Evolutionary conservation across 2,797 vertebrate genomes (phyloP).

Genomic region (Malurus splendens): DNA sequence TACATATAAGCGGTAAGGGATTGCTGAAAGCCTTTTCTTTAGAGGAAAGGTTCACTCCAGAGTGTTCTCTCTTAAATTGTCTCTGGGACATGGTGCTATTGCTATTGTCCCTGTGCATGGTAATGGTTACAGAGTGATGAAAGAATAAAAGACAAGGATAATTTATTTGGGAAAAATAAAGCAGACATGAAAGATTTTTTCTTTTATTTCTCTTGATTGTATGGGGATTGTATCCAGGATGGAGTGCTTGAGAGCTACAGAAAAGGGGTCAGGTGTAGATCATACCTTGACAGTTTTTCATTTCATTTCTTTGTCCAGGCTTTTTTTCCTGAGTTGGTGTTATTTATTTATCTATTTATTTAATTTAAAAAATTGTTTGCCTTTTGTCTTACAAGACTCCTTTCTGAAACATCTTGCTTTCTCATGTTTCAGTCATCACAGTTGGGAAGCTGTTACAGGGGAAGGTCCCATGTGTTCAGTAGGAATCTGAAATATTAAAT

Average conservation of each 20-base stretch:
- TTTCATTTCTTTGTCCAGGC: neutral
- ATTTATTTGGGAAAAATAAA: slow-evolving; percentile 1
- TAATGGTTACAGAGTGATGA: neutral
- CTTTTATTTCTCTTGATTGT: neutral
- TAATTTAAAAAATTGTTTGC: neutral
- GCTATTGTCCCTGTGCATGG: neutral
- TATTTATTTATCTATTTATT: neutral
- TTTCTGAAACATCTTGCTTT: neutral
- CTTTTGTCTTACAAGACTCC: neutral
- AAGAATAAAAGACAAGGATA: neutral
- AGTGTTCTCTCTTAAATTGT: no score
- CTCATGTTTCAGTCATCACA: neutral
- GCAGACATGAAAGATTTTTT: neutral
- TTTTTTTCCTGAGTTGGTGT: neutral
- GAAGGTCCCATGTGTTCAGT: neutral
- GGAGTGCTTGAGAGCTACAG: neutral
- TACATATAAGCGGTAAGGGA: no score
- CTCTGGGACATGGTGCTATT: no score
- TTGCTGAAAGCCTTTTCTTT: no score
- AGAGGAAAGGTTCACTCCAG: no score
- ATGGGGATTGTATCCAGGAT: neutral
- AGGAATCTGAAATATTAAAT: neutral
- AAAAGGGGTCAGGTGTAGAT: neutral
- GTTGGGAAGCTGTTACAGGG: neutral
- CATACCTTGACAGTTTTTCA: neutral